phyloP scores from a whole-genome alignment of 2,888 invertebrate genomes.

The Scaptomyza parva region DNA sequence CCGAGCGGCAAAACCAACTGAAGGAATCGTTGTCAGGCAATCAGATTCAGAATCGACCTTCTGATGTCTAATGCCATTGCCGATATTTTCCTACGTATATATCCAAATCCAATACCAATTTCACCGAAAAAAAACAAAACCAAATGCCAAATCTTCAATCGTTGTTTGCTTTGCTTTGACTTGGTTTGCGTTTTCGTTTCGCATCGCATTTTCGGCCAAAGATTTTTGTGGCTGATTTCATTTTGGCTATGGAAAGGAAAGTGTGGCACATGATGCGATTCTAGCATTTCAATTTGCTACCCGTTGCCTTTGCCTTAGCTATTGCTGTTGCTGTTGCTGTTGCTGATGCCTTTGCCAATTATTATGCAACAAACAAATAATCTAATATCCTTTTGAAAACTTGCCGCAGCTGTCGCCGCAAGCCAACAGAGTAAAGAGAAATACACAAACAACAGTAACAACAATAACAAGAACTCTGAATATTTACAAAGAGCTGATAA shows the following conservation, averaged over 20 bases:
- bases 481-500: constrained; percentile 65
- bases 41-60: constrained; percentile 14
- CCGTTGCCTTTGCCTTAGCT: constrained; percentile 22
- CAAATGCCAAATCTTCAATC: constrained; percentile 30
- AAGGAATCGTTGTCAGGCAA: constrained; percentile 35
- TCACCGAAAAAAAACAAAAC: not conserved
- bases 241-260: constrained; percentile 5
- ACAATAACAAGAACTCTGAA: constrained; percentile 16
- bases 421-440: constrained; percentile 8
- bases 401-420: constrained; percentile 53
- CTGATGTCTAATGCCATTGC: constrained; percentile 28
- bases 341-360: constrained; percentile 47
- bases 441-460: constrained; percentile 7
- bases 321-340: no score
- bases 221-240: constrained; percentile 24
- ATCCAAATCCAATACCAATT: constrained; percentile 14
- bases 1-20: constrained; percentile 3
- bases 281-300: constrained; percentile 52
- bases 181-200: not conserved
- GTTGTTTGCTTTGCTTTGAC: constrained; percentile 13
- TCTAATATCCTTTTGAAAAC: constrained; percentile 61
- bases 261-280: constrained; percentile 51
- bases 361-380: constrained; percentile 71
- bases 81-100: not conserved
- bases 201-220: constrained; percentile 25